Base-by-base conservation (phyloP, 92 coral and sea anemone genomes). In the Porites divaricata region DNA sequence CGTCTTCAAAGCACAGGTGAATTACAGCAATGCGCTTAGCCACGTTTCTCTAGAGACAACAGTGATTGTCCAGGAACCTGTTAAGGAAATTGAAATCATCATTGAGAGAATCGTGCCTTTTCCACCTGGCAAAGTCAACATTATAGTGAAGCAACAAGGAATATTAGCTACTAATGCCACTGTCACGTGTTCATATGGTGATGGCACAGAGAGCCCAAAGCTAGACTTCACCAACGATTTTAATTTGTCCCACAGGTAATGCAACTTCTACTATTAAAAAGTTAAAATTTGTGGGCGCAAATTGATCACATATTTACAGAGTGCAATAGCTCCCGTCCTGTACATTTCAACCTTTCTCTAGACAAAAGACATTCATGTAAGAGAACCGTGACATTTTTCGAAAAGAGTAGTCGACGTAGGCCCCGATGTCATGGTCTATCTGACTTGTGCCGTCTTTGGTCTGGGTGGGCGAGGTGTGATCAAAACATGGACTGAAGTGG, bases 11-110 rank as follows among this genome's bases (percentile, higher is more conserved):
- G 77, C 85, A 69, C 23, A 65, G 4, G 86, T 72, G 49, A 86
- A 90, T 69, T 87, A 72, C 81, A 86, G 88, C 10, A 90, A 90
- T 57, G 24, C 12, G 2, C 51, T 90, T 16, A 76, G 86, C 1
- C 65, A n/a, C 14, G 86, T 50, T 25, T 20, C 65, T 26, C 14
- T 19, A 16, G 74, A 87, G 54, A 76, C 75, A 49, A 54, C 61
- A 25, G 74, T 87, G 14, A 63, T 81, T 12, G 86, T 82, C 23
- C 59, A 81, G n/a, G 23, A 83, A 2, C 72, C 93, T 14, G 88
- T 90, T 7, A 59, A 23, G 9, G 53, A 74, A 2, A 63, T 87
- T 17, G 22, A 59, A 13, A 16, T 87, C 12, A 25, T 81, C 1
- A 49, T 86, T 4, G 64, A 82, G 35, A 77, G 85, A 1, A 81